Base-by-base conservation (phyloP, 1,140 invertebrate genomes). In the Drosophila nannoptera region DNA sequence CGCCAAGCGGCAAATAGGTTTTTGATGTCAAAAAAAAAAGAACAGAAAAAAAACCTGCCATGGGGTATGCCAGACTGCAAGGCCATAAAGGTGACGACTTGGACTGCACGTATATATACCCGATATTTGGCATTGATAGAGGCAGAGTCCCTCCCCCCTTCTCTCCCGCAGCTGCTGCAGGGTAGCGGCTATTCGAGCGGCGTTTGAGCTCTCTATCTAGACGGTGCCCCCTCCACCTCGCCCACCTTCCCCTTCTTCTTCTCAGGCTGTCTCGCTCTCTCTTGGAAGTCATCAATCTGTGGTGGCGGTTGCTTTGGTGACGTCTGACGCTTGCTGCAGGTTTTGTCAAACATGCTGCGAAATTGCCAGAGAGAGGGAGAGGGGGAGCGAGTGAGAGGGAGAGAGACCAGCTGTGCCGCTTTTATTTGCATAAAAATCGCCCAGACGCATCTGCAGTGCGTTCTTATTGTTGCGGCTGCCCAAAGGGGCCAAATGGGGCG, bases 401-500 rank as follows among this genome's bases (percentile, higher is more conserved):
- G 35, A 35, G n/a, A n/a, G n/a, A n/a, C n/a, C 22, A 22, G 22
- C 22, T 22, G 22, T 22, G 22, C 22, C 32, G n/a, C 16, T 36
- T 55, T 45, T 75, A 84, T 84, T 84, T 84, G 81, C 81, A 84
- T 84, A 86, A 84, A 84, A 76, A 46, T 55, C 58, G 14, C 35
- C 53, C 52, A 70, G 54, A 53, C 49, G 54, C 73, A 73, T 73
- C 70, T 73, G 70, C 69, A 73, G 31, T 29, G 46, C 45, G 48
- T 48, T 58, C 7, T 43, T 46, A 54, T 77, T 67, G 56, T 49
- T 71, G 56, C n/a, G 58, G 12, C 22, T 68, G 50, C 78, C 77
- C 81, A 86, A 84, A 86, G 81, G 80, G 84, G 84, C 84, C 75
- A 59, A 87, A 87, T 87, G 81, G 84, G 84, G 84, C 84, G 84